Base-by-base conservation (phyloP, 2,113 vertebrate genomes). In the Zosterops japonicus region DNA sequence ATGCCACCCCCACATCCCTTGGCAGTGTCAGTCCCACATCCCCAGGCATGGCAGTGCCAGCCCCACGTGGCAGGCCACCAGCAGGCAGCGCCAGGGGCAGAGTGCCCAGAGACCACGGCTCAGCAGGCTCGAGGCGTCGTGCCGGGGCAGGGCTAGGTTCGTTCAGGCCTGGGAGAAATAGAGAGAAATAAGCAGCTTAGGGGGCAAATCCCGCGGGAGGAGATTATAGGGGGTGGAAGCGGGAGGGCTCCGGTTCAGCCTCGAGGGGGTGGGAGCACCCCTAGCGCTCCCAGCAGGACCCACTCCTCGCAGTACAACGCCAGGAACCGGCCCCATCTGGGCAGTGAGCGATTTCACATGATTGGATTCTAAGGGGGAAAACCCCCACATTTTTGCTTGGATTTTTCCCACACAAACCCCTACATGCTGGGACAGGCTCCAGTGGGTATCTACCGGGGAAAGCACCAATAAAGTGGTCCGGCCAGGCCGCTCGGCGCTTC, bases 101-200 rank as follows among this genome's bases (percentile, higher is more conserved):
- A 50, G 46, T 31, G 88, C 60, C 89, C 74, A 4, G 65, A 39
- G 50, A 53, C 65, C 69, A 20, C 5, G 0, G 84, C 93, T 95
- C 78, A 88, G 75, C 4, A 0, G 77, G 47, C 7, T 12, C 3
- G 12, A 85, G 82, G 90, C 24, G 24, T 79, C 1, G 22, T 12
- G 1, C 70, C 0, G 3, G 63, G 83, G 84, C 60, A 68, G 44
- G 44, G 39, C 3, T 53, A 44, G 75, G 53, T 68, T 87, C 6
- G 0, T 88, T 91, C 78, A 63, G 75, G 91, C 75, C 75, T 65
- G 23, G 67, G 71, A 91, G 95, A 97, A 95, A 96, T 35, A 96
- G 95, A 95, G 95, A 97, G 89, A 94, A 97, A 94, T 97, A 96
- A 97, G 82, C 59, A 96, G 96, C 93, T 97, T 95, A 97, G 46